Conservation (phyloP, 1,140 invertebrate species). For the Plodia interpunctella region DNA sequence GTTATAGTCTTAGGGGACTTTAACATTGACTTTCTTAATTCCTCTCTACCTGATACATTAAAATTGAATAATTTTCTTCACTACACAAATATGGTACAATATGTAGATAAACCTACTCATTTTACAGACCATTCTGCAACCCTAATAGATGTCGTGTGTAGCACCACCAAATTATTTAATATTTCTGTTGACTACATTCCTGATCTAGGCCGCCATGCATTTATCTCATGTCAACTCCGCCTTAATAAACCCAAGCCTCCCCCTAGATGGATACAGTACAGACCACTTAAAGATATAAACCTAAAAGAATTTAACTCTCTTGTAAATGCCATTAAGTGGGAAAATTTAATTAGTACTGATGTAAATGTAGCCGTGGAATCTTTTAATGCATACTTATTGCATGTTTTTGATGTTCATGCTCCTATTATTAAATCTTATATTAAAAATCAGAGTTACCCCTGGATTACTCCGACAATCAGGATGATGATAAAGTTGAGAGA, state of each 20-base stretch:
- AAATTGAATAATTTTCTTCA: constrained; percentile 10
- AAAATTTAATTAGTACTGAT: background rate
- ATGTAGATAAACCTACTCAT: constrained; percentile 16
- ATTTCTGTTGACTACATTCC: too few species aligned
- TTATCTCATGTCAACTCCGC: constrained; percentile 1
- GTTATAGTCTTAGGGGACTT: constrained; percentile 17
- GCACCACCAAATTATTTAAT: too few species aligned
- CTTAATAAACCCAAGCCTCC: constrained; percentile 6
- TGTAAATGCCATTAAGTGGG: constrained; percentile 11
- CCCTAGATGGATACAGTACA: background rate
- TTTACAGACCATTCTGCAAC: too few species aligned
- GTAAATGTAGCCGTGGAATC: background rate
- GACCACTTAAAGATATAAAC: constrained; percentile 11
- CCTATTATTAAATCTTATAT: constrained; percentile 11
- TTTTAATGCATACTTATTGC: background rate
- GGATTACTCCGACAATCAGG: constrained; percentile 15
- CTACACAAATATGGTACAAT: constrained; percentile 3
- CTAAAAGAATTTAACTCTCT: constrained; percentile 8
- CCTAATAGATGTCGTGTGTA: too few species aligned
- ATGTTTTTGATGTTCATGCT: constrained; percentile 16
- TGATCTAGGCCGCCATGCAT: background rate
- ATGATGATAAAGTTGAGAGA: constrained; percentile 12
- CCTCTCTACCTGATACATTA: background rate
- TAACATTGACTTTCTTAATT: constrained; percentile 11
- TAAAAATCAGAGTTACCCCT: background rate